Percentiles rank a stretch among this genome's conserved stretches.
Evolutionary conservation across 2,888 invertebrate genomes (phyloP).

Genomic region (Loripinus fragilis): DNA sequence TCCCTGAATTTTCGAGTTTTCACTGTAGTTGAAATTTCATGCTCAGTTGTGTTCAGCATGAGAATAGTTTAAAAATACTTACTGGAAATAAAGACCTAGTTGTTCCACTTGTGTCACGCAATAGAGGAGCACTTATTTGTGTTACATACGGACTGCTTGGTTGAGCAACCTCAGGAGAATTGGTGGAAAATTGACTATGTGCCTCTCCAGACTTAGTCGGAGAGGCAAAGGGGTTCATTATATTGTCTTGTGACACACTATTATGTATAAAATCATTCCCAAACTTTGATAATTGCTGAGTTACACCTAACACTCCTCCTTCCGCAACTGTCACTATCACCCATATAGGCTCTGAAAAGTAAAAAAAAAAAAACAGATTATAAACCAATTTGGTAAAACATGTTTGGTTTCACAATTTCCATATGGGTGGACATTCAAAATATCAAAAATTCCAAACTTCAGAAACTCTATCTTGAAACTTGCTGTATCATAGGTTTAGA

Average conservation of each 20-base stretch:
- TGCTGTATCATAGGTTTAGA: too few relatives aligned
- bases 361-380: too few relatives aligned
- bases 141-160: conserved; percentile 62
- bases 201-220: conserved; percentile 54
- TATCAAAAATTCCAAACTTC: too few relatives aligned
- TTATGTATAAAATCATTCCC: conserved; percentile 77
- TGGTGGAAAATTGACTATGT: conserved; percentile 51
- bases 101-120: conserved; percentile 29
- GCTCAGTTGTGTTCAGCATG: too few relatives aligned
- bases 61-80: conserved; percentile 34
- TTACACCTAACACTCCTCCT: conserved; percentile 91
- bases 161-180: conserved; percentile 64
- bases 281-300: conserved; percentile 89
- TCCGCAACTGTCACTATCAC: conserved; percentile 92
- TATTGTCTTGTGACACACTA: conserved; percentile 46
- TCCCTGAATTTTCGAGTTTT: too few relatives aligned
- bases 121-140: conserved; percentile 47
- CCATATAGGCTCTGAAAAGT: conserved; percentile 90
- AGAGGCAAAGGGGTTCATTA: conserved; percentile 73
- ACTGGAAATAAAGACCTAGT: conserved; percentile 65
- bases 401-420: too few relatives aligned
- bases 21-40: too few relatives aligned
- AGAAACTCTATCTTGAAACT: too few relatives aligned
- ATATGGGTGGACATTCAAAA: too few relatives aligned
- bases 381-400: too few relatives aligned